phyloP scores from a whole-genome alignment of 2,113 vertebrate genomes.

The Petrocephalus microphthalmus region DNA sequence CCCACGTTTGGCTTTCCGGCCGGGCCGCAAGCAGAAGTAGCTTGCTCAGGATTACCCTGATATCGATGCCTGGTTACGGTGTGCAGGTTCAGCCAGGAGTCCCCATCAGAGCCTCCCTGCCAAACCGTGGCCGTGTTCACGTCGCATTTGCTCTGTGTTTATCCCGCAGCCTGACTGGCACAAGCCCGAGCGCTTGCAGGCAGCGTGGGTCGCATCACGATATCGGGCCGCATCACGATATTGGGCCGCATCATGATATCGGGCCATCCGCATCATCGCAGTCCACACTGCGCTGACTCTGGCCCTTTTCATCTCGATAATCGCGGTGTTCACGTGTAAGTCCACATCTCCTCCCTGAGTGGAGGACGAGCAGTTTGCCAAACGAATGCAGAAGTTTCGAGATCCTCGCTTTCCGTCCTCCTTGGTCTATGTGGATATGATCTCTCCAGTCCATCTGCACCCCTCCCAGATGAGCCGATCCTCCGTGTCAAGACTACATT shows the following conservation, averaged over 20 bases:
- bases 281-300: neutral
- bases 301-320: neutral
- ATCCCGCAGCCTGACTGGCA: neutral
- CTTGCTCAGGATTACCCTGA: neutral
- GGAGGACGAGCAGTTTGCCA: neutral
- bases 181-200: no score
- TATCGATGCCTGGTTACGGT: neutral
- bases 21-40: neutral
- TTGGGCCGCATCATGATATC: neutral
- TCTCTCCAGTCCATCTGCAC: neutral
- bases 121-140: neutral
- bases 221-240: neutral
- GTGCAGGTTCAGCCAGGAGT: neutral
- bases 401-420: neutral
- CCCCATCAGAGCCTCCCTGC: neutral
- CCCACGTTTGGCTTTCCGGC: neutral
- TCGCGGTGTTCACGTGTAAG: neutral
- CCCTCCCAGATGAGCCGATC: neutral
- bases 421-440: neutral
- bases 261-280: neutral
- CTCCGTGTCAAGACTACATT: neutral
- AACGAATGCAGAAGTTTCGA: neutral
- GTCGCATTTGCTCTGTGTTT: neutral
- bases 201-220: neutral
- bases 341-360: neutral